These are phyloP conservation scores for Kryphioiulus occultus DNA, from an alignment of 2,888 invertebrate genomes.

Conservation along the genomic window DNA sequence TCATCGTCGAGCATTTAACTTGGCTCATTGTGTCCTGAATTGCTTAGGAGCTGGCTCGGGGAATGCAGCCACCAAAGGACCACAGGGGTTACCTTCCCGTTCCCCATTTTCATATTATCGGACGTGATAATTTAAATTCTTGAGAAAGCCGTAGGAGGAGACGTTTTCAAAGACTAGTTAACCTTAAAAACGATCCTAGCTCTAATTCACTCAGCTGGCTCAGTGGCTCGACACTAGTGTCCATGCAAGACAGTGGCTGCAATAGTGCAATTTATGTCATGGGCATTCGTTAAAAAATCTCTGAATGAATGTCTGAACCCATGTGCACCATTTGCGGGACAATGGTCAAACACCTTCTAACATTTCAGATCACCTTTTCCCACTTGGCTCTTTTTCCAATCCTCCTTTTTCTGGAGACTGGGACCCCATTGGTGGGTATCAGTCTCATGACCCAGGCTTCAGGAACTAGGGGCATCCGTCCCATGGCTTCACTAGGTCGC, in stretches of 20 bases:
- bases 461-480: neutral
- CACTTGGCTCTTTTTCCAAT: neutral
- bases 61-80: constrained; percentile 36
- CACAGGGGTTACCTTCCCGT: constrained; percentile 36
- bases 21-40: neutral
- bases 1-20: constrained; percentile 39
- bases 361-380: constrained; percentile 10
- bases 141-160: constrained; percentile 22
- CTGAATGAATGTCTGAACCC: neutral
- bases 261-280: constrained; percentile 6
- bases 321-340: neutral
- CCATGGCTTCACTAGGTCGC: neutral
- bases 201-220: constrained; percentile 28
- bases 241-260: constrained; percentile 17
- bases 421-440: neutral
- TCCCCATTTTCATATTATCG: constrained; percentile 32
- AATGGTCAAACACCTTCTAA: constrained; percentile 32
- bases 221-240: neutral
- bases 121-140: constrained; percentile 29
- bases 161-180: constrained; percentile 39
- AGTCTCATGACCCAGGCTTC: neutral
- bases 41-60: constrained; percentile 6
- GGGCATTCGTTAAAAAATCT: neutral
- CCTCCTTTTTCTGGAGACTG: neutral
- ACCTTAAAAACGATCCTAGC: constrained; percentile 1